Percentiles rank a stretch among this genome's conserved stretches.
These are phyloP conservation scores for Ceratotherium simum DNA, from an alignment of 2,113 vertebrate species.

Conservation along the genomic window DNA sequence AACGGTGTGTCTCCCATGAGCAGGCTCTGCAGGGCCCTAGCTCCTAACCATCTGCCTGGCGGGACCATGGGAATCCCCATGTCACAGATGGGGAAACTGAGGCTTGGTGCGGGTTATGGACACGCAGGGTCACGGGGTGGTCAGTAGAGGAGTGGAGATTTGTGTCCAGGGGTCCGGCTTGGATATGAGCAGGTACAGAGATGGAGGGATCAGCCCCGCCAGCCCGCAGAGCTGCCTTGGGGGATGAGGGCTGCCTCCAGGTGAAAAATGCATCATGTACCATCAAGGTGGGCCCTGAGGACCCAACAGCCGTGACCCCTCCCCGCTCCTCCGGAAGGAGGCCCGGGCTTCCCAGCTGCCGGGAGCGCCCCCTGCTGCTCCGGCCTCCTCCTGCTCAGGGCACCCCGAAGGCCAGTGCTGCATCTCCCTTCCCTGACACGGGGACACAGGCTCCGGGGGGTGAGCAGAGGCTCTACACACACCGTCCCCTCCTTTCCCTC, in stretches of 20 bases:
- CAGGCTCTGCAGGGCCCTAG: accelerated
- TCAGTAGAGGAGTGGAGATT: neutral
- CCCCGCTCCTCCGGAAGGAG: neutral
- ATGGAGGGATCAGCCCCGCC: accelerated
- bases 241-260: neutral
- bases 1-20: accelerated
- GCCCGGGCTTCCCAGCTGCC: neutral
- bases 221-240: neutral
- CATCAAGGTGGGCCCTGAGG: neutral
- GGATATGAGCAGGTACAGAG: accelerated
- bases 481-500: accelerated
- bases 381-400: neutral
- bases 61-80: accelerated
- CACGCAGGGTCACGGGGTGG: neutral
- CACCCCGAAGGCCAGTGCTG: accelerated
- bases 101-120: neutral
- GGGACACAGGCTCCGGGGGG: neutral
- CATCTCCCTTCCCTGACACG: no score
- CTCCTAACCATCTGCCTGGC: no score
- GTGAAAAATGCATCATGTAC: accelerated
- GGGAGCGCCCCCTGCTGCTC: neutral
- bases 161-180: accelerated
- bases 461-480: accelerated
- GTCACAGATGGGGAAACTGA: neutral
- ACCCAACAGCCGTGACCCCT: accelerated